These are phyloP conservation scores for Steinernema khuongi DNA, from an alignment of 1,140 invertebrate genomes.

Conservation along the genomic window DNA sequence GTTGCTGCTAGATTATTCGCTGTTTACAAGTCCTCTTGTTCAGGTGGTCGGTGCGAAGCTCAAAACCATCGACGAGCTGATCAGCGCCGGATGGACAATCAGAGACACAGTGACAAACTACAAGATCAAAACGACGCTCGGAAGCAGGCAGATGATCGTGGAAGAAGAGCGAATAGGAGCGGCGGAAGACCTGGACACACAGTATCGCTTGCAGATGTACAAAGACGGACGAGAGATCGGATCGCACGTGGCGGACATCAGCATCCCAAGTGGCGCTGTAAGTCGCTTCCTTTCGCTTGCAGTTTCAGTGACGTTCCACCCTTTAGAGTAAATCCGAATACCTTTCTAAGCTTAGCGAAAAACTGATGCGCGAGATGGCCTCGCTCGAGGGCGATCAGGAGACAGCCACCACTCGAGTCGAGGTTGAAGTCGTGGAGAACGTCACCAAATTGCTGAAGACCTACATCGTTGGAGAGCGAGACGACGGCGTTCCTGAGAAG, in stretches of 20 bases:
- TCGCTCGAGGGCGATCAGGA: neutral
- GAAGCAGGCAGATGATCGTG: conserved; percentile 33
- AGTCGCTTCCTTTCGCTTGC: neutral
- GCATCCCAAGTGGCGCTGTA: neutral
- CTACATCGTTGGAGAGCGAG: conserved; percentile 36
- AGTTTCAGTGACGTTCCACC: neutral
- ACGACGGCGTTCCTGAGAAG: conserved; percentile 24
- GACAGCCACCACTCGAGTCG: neutral
- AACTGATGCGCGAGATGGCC: conserved; percentile 11
- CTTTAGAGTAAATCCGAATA: conserved; percentile 9
- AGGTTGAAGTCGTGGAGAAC: conserved; percentile 27
- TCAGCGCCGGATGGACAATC: conserved; percentile 37
- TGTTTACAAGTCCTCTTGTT: neutral
- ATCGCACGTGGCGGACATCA: neutral
- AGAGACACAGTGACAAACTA: conserved; percentile 39
- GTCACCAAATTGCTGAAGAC: conserved; percentile 39
- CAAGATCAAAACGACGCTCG: conserved; percentile 40
- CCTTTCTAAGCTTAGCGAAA: conserved; percentile 7
- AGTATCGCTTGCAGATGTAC: conserved; percentile 10
- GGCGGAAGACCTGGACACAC: neutral
- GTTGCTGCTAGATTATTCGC: neutral
- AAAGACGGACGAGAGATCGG: neutral
- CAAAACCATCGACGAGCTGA: conserved; percentile 37
- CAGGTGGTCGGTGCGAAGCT: conserved; percentile 35
- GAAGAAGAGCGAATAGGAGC: conserved; percentile 21